Base-by-base conservation (phyloP, 1,140 invertebrate genomes). In the Drosophila malerkotliana region DNA sequence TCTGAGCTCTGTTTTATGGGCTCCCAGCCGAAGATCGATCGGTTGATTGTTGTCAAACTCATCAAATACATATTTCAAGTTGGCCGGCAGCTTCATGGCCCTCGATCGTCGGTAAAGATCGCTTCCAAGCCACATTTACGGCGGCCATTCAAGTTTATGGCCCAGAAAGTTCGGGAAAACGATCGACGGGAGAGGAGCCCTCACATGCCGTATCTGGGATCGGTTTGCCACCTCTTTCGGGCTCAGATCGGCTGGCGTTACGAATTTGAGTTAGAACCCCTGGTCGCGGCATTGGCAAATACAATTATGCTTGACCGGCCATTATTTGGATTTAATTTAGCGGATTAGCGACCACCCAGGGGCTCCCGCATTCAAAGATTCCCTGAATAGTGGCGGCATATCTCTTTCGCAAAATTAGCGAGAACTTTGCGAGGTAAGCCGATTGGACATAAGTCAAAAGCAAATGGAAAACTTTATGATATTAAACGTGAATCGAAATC, bases 21-120 rank as follows among this genome's bases (percentile, higher is more conserved):
- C 74, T 87, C 44, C 55, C 48, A 14, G 54, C 71, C 56, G 30
- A 82, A 81, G 82, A 85, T 85, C 74, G 69, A 85, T 85, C 73
- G 75, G 67, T 80, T 73, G 81, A 78, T 85, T 81, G 81, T 85
- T 87, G 82, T 85, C 82, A 85, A 78, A 76, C 72, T 72, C 82
- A 79, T 85, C 82, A 87, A 84, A 85, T 87, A 85, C 77, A 85
- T 85, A 81, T 85, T 75, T 81, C 69, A 81, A 39, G 64, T 71
- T 52, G 58, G 51, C 48, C 60, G 67, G 73, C 72, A 78, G 69
- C 82, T 81, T 87, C 74, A 85, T 75, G 80, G 62, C 55, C 59
- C 14, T 41, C 41, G 71, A 75, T 82, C 58, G 79, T 64, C 71
- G 74, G 75, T 81, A 77, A 77, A 80, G 78, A 77, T 74, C 69